These are phyloP conservation scores for Athrips mouffetella DNA, from an alignment of 2,888 invertebrate species.

Conservation along the genomic window DNA sequence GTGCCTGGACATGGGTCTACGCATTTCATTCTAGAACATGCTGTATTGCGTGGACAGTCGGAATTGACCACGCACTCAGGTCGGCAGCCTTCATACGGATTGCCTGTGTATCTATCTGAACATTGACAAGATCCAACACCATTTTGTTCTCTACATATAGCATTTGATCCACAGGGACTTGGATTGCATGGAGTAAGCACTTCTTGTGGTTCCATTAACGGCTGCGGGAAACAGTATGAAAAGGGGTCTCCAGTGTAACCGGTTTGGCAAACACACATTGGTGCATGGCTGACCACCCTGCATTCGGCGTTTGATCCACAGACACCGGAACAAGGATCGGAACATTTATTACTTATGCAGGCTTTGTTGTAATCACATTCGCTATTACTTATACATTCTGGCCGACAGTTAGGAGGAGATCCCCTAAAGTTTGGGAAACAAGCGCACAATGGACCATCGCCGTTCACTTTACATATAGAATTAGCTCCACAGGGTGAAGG, in stretches of 20 bases:
- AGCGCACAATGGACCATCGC: constrained; percentile 85
- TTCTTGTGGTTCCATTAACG: constrained; percentile 54
- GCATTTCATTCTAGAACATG: constrained; percentile 86
- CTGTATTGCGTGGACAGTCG: constrained; percentile 84
- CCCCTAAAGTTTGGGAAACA: constrained; percentile 83
- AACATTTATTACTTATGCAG: constrained; percentile 86
- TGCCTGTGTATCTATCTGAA: constrained; percentile 81
- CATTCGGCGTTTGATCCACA: constrained; percentile 88
- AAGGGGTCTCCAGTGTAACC: constrained; percentile 89
- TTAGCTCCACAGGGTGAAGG: constrained; percentile 90
- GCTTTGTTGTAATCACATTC: constrained; percentile 85
- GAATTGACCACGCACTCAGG: constrained; percentile 86
- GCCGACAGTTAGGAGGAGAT: constrained; percentile 86
- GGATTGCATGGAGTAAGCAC: constrained; percentile 80
- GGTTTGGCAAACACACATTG: constrained; percentile 82
- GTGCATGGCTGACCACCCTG: constrained; percentile 85
- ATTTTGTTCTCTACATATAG: constrained; percentile 79
- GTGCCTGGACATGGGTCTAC: constrained; percentile 88
- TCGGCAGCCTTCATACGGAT: constrained; percentile 87
- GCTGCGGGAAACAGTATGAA: constrained; percentile 75
- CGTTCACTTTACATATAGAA: constrained; percentile 82
- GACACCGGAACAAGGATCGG: constrained; percentile 84
- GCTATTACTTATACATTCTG: constrained; percentile 87
- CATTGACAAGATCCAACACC: constrained; percentile 84
- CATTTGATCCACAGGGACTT: constrained; percentile 81